Percentiles rank a stretch among this genome's conserved stretches.
Conservation (phyloP, 92 coral and sea anemone species). For the Epizoanthus fatuus region DNA sequence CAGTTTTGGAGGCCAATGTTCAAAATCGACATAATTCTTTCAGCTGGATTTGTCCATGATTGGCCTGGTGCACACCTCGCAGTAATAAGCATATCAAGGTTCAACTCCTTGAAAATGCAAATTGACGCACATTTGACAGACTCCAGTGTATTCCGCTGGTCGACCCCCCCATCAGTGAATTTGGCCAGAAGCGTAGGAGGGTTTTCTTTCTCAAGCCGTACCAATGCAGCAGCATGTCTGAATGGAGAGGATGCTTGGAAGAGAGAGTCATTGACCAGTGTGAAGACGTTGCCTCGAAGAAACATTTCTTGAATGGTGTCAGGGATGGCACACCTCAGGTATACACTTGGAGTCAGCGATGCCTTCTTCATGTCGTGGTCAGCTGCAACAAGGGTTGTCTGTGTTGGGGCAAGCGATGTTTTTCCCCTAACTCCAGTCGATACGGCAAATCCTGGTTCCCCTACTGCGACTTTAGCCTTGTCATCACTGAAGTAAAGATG, state of each 20-base stretch:
- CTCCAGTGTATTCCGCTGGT: constrained; percentile 59
- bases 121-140: constrained; percentile 45
- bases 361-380: constrained; percentile 56
- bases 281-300: constrained; percentile 54
- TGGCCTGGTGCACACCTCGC: constrained; percentile 60
- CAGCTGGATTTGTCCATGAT: constrained; percentile 65
- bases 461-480: too few species aligned
- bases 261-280: constrained; percentile 60
- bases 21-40: constrained; percentile 64
- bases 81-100: constrained; percentile 57
- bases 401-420: too few species aligned
- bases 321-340: constrained; percentile 51
- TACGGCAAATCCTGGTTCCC: too few species aligned
- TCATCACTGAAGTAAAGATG: too few species aligned
- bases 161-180: constrained; percentile 59
- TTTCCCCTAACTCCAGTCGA: too few species aligned
- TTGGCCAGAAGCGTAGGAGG: constrained; percentile 44
- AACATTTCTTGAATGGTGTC: constrained; percentile 49
- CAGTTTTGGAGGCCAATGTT: constrained; percentile 61
- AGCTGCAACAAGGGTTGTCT: too few species aligned
- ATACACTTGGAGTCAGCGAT: constrained; percentile 55
- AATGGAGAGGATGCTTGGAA: constrained; percentile 27
- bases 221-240: constrained; percentile 62
- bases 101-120: constrained; percentile 39
- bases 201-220: constrained; percentile 43